Conservation (phyloP, 2,113 vertebrate species). For the Tachuris rubrigastra region DNA sequence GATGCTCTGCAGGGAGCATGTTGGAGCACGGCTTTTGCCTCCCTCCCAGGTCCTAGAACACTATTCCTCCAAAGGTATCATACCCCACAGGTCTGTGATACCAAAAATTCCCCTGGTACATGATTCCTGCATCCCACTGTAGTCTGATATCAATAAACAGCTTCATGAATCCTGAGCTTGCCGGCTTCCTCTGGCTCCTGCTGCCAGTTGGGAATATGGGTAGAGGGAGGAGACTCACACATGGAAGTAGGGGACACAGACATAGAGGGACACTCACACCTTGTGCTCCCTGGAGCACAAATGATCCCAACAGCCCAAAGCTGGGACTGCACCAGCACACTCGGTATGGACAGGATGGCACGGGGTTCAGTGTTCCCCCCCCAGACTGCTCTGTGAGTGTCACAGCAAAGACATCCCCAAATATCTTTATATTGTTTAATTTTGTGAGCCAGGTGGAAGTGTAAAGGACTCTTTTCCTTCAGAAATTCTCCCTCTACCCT, state of each 20-base stretch:
- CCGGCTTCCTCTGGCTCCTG: fast-evolving
- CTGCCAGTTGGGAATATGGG: fast-evolving
- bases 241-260: neutral
- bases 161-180: fast-evolving
- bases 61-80: fast-evolving
- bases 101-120: neutral
- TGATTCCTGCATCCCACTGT: neutral
- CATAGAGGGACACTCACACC: neutral
- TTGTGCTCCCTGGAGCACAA: neutral
- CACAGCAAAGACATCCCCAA: neutral
- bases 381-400: neutral
- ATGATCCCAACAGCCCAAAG: fast-evolving
- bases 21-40: neutral
- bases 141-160: neutral
- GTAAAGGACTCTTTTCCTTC: neutral
- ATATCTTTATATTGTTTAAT: too few relatives aligned
- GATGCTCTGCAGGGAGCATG: fast-evolving
- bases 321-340: neutral
- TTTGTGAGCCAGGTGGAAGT: neutral
- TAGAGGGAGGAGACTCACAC: neutral
- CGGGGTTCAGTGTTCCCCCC: neutral
- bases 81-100: fast-evolving
- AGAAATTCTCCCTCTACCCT: neutral
- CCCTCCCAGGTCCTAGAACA: fast-evolving
- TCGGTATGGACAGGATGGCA: fast-evolving